Evolutionary conservation across 2,113 vertebrate genomes (phyloP).

Genomic region (Carollia perspicillata): DNA sequence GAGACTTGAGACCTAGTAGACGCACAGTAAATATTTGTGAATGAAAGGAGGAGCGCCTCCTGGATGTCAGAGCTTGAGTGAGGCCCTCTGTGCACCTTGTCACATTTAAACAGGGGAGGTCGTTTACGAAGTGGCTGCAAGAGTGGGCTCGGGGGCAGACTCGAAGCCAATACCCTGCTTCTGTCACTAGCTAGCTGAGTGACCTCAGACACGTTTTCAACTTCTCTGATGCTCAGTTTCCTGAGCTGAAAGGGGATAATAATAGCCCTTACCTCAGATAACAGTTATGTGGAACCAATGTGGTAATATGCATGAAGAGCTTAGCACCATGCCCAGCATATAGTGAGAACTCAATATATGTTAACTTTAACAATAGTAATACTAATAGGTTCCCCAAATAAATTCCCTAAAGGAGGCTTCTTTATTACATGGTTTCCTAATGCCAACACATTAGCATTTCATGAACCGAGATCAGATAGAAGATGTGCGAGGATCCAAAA

Average conservation of each 20-base stretch:
- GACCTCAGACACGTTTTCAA: not conserved
- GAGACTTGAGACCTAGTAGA: not conserved
- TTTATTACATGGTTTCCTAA: not conserved
- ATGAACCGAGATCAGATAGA: not conserved
- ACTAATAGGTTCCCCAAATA: not conserved
- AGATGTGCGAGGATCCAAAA: not conserved
- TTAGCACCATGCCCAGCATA: not conserved
- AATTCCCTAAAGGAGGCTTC: not conserved
- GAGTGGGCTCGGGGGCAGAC: not conserved
- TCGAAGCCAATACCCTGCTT: not conserved
- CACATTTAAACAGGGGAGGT: not conserved
- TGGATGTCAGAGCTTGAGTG: not conserved
- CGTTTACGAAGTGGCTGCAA: not conserved
- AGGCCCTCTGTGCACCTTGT: not conserved
- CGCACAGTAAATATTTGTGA: not conserved
- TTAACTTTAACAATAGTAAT: not conserved
- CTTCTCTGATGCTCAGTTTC: not conserved
- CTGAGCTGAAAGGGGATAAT: not conserved
- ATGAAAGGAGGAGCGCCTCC: not conserved
- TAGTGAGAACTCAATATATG: not conserved
- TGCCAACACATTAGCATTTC: not conserved
- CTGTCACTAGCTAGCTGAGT: not conserved
- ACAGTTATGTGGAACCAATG: not conserved
- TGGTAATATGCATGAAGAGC: not conserved
- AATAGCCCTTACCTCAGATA: not conserved